Percentiles rank a stretch among this genome's conserved stretches.
Evolutionary conservation across 2,113 vertebrate species (phyloP).

Genomic region (Martes martes): DNA sequence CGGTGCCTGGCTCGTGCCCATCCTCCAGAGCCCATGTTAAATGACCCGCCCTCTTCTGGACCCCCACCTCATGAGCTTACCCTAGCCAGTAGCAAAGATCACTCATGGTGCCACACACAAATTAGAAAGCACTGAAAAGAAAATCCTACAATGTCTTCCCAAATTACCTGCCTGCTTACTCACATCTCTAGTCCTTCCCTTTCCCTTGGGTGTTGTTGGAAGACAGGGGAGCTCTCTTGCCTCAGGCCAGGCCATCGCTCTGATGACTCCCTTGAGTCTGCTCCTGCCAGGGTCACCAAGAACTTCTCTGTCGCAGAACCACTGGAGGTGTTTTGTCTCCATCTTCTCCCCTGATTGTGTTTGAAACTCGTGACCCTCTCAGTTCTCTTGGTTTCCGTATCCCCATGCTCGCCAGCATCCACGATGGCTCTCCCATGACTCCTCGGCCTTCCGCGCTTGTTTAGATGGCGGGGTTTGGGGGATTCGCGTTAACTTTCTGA

Average conservation of each 20-base stretch:
- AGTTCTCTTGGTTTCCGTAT: background rate
- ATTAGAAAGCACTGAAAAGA: background rate
- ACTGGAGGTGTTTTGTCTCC: background rate
- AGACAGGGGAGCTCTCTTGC: background rate
- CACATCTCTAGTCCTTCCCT: background rate
- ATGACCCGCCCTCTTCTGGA: background rate
- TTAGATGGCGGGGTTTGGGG: background rate
- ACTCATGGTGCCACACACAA: background rate
- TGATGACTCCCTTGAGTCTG: background rate
- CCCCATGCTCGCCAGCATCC: accelerated
- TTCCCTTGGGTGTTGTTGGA: background rate
- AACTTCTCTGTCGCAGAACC: background rate
- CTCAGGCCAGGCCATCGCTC: background rate
- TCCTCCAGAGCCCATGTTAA: background rate
- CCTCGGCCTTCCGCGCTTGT: background rate
- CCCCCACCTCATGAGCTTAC: background rate
- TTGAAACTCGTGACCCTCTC: background rate
- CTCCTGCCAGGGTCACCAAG: background rate
- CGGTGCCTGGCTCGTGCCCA: accelerated
- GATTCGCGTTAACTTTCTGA: background rate
- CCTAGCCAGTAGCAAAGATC: background rate
- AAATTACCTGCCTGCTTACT: background rate
- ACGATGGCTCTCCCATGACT: accelerated
- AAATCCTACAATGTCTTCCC: background rate
- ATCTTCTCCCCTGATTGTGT: background rate